These are phyloP conservation scores for Pachliopta kotzebuea DNA, from an alignment of 2,888 invertebrate genomes.

Conservation along the genomic window DNA sequence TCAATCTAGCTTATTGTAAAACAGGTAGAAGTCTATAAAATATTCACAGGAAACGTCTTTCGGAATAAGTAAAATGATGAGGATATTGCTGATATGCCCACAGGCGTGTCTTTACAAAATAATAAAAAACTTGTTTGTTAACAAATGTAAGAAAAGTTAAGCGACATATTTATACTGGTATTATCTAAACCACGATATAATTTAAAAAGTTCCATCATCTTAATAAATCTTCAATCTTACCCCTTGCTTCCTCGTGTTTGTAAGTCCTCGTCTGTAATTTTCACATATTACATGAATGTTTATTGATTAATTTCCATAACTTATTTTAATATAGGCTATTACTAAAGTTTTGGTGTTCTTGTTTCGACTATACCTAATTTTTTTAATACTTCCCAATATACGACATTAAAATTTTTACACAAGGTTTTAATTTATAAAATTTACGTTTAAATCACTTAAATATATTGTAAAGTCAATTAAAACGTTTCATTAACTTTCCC, in stretches of 20 bases:
- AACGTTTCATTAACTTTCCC: neutral
- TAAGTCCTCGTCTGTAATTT: neutral
- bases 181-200: neutral
- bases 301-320: neutral
- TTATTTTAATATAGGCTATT: conserved; percentile 9
- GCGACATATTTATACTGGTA: neutral
- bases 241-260: neutral
- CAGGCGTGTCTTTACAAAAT: too few relatives aligned
- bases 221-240: neutral
- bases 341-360: conserved; percentile 28
- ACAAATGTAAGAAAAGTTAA: neutral
- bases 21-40: too few relatives aligned
- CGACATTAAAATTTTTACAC: conserved; percentile 12
- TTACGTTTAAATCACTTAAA: neutral
- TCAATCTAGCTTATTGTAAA: too few relatives aligned
- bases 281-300: neutral
- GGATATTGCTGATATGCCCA: too few relatives aligned
- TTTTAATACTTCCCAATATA: conserved; percentile 6
- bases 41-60: too few relatives aligned
- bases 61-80: too few relatives aligned
- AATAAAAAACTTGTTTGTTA: neutral
- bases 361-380: conserved; percentile 22
- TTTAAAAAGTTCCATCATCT: neutral
- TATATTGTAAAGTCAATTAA: neutral
- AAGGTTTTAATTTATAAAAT: neutral